These are phyloP conservation scores for Lottia gigantea DNA, from an alignment of 2,888 invertebrate genomes.

Conservation along the genomic window DNA sequence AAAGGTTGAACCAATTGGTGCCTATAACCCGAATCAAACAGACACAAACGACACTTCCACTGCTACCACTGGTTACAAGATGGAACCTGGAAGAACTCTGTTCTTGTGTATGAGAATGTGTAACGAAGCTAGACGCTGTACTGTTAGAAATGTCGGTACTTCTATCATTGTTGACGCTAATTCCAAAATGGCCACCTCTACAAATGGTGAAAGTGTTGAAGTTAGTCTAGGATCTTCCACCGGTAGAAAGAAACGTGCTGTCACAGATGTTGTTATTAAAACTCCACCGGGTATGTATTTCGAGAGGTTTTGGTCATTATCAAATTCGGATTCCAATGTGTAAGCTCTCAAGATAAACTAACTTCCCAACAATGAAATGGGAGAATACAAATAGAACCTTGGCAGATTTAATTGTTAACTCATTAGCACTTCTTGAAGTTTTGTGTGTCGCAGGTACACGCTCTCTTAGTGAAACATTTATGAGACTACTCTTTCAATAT, in stretches of 20 bases:
- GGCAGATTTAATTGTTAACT: too few species aligned
- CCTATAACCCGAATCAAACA: slow-evolving; percentile 19
- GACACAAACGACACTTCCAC: slow-evolving; percentile 8
- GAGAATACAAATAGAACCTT: too few species aligned
- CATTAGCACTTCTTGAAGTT: too few species aligned
- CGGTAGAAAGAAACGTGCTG: slow-evolving; percentile 21
- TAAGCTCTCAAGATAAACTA: too few species aligned
- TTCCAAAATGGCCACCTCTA: slow-evolving; percentile 30
- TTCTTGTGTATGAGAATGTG: slow-evolving; percentile 39
- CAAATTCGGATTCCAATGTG: too few species aligned
- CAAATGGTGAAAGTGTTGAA: slow-evolving; percentile 30
- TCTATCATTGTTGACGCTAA: slow-evolving; percentile 29
- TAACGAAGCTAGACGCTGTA: slow-evolving; percentile 42
- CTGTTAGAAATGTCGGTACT: slow-evolving; percentile 35
- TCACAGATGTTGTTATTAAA: slow-evolving; percentile 21
- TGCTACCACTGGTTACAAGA: slow-evolving; percentile 28
- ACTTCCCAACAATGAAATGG: too few species aligned
- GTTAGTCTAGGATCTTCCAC: slow-evolving; percentile 12
- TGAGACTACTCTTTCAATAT: too few species aligned
- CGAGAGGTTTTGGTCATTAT: too few species aligned
- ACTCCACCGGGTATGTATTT: slow-evolving; percentile 27
- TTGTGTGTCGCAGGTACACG: too few species aligned
- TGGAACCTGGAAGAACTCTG: slow-evolving; percentile 43
- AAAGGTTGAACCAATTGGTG: slow-evolving; percentile 12
- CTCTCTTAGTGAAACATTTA: too few species aligned